phyloP scores from a whole-genome alignment of 2,888 invertebrate species.

The Thysanoteuthis rhombus region DNA sequence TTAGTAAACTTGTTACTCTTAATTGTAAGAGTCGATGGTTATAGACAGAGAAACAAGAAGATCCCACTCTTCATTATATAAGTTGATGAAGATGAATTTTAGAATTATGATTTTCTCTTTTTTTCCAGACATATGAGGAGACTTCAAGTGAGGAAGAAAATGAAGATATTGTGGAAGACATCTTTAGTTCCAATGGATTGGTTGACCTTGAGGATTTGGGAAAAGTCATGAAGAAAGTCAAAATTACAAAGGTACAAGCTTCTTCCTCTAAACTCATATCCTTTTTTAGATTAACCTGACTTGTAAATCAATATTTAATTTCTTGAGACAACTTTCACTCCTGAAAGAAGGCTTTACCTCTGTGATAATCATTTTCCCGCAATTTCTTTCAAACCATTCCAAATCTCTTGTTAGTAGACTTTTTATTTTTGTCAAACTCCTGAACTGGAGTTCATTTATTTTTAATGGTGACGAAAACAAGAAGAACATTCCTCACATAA shows the following conservation, averaged over 20 bases:
- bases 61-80: too few species aligned
- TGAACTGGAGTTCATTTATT: too few species aligned
- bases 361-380: background rate
- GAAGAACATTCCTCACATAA: too few species aligned
- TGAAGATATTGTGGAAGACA: constrained; percentile 40
- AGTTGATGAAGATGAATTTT: too few species aligned
- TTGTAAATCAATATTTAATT: background rate
- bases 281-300: background rate
- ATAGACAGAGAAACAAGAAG: too few species aligned
- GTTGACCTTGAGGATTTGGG: constrained; percentile 72
- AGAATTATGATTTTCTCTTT: background rate
- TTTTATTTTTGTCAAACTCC: too few species aligned
- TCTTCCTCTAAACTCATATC: background rate
- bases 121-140: constrained; percentile 39
- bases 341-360: background rate
- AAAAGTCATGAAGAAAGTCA: constrained; percentile 59
- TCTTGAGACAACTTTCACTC: background rate
- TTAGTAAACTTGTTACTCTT: too few species aligned
- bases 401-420: too few species aligned
- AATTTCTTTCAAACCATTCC: background rate
- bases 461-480: too few species aligned
- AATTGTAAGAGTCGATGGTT: too few species aligned
- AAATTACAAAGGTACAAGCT: constrained; percentile 51
- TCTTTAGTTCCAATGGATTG: constrained; percentile 46
- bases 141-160: constrained; percentile 53